Base-by-base conservation (phyloP, 2,888 invertebrate genomes). In the Machimus atricapillus region DNA sequence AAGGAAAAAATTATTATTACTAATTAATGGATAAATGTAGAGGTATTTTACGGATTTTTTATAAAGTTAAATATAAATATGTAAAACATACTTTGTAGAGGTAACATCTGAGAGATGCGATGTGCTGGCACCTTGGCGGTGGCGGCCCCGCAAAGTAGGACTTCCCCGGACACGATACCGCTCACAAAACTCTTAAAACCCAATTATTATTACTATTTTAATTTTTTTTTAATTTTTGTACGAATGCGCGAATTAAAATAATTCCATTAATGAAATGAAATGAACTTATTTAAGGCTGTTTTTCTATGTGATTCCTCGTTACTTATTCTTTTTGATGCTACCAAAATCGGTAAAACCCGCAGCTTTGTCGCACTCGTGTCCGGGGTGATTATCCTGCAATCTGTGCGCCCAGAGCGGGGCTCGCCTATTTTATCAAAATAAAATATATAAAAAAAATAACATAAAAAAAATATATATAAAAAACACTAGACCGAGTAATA, bases 1-100 rank as follows among this genome's bases (percentile, higher is more conserved):
- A 88, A 78, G 77, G 34, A 87, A 85, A 87, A 66, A 85, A 85
- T 85, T 56, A 85, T 83, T 52, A 85, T 85, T 85, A 85, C 74
- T 85, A 85, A 85, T 85, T 85, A 85, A 85, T 73, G 74, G 31
- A 85, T 46, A 74, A 34, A 74, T 74, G 74, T 85, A 85, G 85
- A n/a, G 46, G 37, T 85, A 85, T 85, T 85, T 85, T 85, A 85
- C 74, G 85, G 85, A 85, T 85, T 85, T 85, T 85, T 85, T 85
- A 85, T 85, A 85, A 85, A 85, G 43, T 85, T 74, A 74, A 85
- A 85, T 46, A 74, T 74, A 40, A 14, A 66, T 66, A 66, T 66
- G 66, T 79, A 79, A 40, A 46, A 79, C 43, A 74, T 23, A 66
- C 27, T 66, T 66, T 19, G 23, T 66, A 66, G 34, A 46, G 43